phyloP scores from a whole-genome alignment of 2,113 vertebrate genomes.

The Planiliza haematocheilus region DNA sequence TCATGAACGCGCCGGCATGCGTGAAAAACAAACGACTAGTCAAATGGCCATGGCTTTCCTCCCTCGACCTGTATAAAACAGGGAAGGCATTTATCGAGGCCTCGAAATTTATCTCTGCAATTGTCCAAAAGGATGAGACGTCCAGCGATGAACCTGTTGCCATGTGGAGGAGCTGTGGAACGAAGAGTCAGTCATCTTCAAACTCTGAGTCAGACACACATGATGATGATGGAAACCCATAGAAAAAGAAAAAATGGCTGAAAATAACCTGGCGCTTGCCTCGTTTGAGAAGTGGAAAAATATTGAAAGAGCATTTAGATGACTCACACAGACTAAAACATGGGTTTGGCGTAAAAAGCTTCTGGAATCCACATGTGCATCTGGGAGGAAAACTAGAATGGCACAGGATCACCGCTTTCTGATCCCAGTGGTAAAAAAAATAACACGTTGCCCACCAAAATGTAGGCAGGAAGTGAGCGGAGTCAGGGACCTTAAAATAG shows the following conservation, averaged over 20 bases:
- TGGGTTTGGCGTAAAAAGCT: slow-evolving; percentile 37
- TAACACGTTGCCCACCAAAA: slow-evolving; percentile 41
- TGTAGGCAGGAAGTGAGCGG: slow-evolving; percentile 57
- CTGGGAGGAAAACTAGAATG: slow-evolving; percentile 21
- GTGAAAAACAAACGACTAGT: neutral
- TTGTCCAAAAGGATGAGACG: slow-evolving; percentile 10
- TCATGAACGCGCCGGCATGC: neutral
- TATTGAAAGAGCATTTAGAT: slow-evolving; percentile 52
- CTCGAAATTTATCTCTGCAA: neutral
- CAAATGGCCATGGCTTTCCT: neutral
- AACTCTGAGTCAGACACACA: slow-evolving; percentile 15
- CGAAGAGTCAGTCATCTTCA: neutral
- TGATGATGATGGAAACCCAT: slow-evolving; percentile 6
- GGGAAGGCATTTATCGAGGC: neutral
- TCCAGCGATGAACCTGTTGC: neutral
- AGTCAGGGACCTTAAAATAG: slow-evolving; percentile 62
- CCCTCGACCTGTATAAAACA: neutral
- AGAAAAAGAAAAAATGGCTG: slow-evolving; percentile 6
- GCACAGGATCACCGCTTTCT: slow-evolving; percentile 40
- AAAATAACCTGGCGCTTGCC: slow-evolving; percentile 53
- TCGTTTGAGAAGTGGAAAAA: slow-evolving; percentile 47
- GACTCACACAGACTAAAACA: slow-evolving; percentile 41
- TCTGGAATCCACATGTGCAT: slow-evolving; percentile 32
- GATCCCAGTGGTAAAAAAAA: slow-evolving; percentile 52
- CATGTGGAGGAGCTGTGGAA: neutral